Evolutionary conservation across 2,113 vertebrate species (phyloP).

Genomic region (Clinocottus analis): DNA sequence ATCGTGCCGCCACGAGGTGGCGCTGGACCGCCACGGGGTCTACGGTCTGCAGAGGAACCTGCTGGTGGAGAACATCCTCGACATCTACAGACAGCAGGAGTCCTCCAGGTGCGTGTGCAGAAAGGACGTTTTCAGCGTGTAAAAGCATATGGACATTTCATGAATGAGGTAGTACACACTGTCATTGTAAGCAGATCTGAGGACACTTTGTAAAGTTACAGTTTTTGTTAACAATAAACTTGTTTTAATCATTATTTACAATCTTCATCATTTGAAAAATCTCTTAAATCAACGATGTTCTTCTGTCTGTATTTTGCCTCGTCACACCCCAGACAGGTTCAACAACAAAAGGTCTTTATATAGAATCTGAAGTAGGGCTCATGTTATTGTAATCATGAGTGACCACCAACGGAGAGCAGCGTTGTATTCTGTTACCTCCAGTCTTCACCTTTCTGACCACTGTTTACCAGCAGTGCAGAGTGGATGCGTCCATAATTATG

Average conservation of each 20-base stretch:
- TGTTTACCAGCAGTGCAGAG: background rate
- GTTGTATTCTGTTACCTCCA: background rate
- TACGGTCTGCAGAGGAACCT: slow-evolving; percentile 91
- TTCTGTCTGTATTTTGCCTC: background rate
- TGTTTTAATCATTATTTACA: background rate
- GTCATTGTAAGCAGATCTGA: background rate
- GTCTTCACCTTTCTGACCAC: background rate
- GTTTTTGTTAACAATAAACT: background rate
- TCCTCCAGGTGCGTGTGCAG: slow-evolving; percentile 80
- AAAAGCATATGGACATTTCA: background rate
- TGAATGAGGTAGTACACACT: background rate
- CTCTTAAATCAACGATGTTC: background rate
- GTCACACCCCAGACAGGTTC: background rate
- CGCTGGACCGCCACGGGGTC: slow-evolving; percentile 90
- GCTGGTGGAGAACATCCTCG: slow-evolving; percentile 94
- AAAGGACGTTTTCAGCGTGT: background rate
- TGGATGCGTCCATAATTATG: background rate
- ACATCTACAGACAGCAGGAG: slow-evolving; percentile 91
- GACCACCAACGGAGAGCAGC: slow-evolving; percentile 42
- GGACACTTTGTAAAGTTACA: background rate
- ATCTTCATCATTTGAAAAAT: background rate
- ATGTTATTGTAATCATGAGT: slow-evolving; percentile 12
- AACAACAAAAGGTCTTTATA: background rate
- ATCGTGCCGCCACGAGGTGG: slow-evolving; percentile 91
- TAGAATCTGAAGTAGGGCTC: background rate